phyloP scores from a whole-genome alignment of 2,113 vertebrate species.

The Paedocypris sp. region DNA sequence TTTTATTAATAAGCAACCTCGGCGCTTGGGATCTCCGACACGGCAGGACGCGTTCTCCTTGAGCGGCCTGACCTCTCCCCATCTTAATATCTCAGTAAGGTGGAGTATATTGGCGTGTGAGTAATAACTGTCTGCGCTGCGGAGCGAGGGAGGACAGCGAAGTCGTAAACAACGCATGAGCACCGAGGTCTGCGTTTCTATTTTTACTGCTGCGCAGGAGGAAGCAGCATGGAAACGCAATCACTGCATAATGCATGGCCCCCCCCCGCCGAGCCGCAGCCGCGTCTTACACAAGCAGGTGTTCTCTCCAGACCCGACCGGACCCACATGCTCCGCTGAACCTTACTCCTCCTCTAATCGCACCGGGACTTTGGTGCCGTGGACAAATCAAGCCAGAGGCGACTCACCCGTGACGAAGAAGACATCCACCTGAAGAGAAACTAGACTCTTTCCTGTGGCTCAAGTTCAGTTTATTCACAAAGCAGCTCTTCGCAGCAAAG shows the following conservation, averaged over 20 bases:
- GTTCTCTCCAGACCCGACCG: constrained; percentile 26
- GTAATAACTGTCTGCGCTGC: constrained; percentile 46
- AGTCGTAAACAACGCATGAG: constrained; percentile 50
- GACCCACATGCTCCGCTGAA: constrained; percentile 3
- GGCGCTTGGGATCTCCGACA: constrained; percentile 48
- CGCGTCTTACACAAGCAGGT: constrained; percentile 36
- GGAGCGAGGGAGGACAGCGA: constrained; percentile 7
- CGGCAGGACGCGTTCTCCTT: constrained; percentile 40
- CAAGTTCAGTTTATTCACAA: too few species aligned
- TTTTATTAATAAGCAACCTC: constrained; percentile 48
- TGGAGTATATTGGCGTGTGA: constrained; percentile 2
- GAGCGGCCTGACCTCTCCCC: constrained; percentile 35
- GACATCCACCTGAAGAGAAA: too few species aligned
- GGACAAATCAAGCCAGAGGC: too few species aligned
- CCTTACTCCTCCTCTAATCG: neutral
- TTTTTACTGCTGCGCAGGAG: constrained; percentile 57
- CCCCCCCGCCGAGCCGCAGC: constrained; percentile 44
- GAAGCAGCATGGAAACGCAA: constrained; percentile 43
- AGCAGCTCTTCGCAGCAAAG: too few species aligned
- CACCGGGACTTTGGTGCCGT: too few species aligned
- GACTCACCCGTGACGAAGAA: too few species aligned
- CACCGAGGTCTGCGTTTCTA: constrained; percentile 55
- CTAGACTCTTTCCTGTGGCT: too few species aligned
- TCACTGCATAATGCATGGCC: constrained; percentile 59
- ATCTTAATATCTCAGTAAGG: constrained; percentile 24